These are phyloP conservation scores for Tauraco hartlaubi DNA, from an alignment of 2,797 vertebrate species.

Conservation along the genomic window DNA sequence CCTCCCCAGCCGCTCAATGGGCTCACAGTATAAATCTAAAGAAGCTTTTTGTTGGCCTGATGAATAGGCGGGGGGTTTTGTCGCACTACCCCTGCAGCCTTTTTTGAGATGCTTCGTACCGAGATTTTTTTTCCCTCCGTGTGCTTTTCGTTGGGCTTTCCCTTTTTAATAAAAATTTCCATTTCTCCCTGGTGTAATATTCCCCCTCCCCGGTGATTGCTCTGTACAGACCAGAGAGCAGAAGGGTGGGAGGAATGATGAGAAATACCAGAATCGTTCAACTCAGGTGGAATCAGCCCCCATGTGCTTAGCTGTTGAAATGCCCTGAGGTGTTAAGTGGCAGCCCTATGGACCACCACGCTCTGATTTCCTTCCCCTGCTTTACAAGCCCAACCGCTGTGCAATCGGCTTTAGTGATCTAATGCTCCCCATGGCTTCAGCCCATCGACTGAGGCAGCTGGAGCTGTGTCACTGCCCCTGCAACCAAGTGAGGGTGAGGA, in stretches of 20 bases:
- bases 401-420: background rate
- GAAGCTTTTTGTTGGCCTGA: constrained; percentile 83
- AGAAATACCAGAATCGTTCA: background rate
- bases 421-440: background rate
- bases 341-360: accelerated
- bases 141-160: background rate
- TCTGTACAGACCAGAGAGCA: background rate
- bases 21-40: constrained; percentile 80
- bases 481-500: background rate
- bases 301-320: background rate
- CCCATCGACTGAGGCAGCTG: background rate
- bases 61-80: constrained; percentile 79
- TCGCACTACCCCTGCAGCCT: constrained; percentile 29
- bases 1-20: constrained; percentile 77
- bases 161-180: constrained; percentile 41
- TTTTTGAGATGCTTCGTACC: constrained; percentile 59
- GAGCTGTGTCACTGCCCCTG: background rate
- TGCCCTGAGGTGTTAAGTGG: background rate
- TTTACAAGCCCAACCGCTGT: background rate
- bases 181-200: background rate
- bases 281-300: background rate
- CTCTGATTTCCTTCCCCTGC: background rate
- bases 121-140: background rate
- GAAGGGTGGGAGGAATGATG: background rate
- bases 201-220: background rate